These are phyloP conservation scores for Romanogobio albipinnatus DNA, from an alignment of 2,113 vertebrate genomes.

Conservation along the genomic window DNA sequence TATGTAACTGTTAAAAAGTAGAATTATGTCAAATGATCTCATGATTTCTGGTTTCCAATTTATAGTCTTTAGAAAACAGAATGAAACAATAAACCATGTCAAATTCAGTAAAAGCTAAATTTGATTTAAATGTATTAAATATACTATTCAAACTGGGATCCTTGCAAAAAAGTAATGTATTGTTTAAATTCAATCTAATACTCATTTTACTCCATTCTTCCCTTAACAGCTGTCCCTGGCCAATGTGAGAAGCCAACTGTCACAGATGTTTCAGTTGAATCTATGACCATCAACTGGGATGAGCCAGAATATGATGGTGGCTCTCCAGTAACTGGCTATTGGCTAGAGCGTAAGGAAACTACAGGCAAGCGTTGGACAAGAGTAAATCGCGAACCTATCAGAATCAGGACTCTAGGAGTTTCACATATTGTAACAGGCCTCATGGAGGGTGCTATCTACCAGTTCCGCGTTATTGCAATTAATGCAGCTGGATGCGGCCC, in stretches of 20 bases:
- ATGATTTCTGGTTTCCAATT: neutral
- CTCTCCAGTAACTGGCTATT: conserved; percentile 91
- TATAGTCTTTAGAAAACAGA: neutral
- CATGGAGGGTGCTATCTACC: conserved; percentile 89
- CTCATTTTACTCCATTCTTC: neutral
- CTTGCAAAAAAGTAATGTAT: neutral
- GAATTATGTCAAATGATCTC: too few species aligned
- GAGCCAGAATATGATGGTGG: conserved; percentile 97
- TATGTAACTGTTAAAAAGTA: too few species aligned
- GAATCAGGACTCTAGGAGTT: conserved; percentile 88
- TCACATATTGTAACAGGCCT: conserved; percentile 89
- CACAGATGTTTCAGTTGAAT: conserved; percentile 87
- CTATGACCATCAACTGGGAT: conserved; percentile 97
- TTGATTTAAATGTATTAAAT: neutral
- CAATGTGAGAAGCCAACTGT: conserved; percentile 96
- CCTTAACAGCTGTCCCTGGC: conserved; percentile 87
- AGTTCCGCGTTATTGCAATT: conserved; percentile 91
- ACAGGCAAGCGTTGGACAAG: conserved; percentile 92
- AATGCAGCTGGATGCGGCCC: conserved; percentile 93
- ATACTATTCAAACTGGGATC: neutral
- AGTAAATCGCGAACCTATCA: conserved; percentile 88
- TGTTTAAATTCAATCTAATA: neutral
- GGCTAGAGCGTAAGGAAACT: conserved; percentile 94
- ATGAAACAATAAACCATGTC: neutral
- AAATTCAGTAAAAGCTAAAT: neutral